phyloP scores from a whole-genome alignment of 2,888 invertebrate genomes.

The Mythimna albipuncta region DNA sequence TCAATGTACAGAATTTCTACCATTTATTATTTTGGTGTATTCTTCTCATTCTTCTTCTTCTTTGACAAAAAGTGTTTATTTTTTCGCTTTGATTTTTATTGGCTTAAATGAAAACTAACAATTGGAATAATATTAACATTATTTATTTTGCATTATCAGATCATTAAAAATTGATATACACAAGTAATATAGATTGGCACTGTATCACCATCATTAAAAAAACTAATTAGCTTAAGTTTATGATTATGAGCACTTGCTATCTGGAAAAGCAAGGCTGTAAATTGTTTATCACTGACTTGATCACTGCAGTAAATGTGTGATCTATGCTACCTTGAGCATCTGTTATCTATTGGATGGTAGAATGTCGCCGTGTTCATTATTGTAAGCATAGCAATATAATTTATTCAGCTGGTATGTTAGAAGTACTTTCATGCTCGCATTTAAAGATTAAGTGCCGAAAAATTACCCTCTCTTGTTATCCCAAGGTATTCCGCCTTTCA shows the following conservation, averaged over 20 bases:
- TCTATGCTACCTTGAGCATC: slow-evolving; percentile 41
- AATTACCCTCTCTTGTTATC: slow-evolving; percentile 1
- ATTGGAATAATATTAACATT: slow-evolving; percentile 72
- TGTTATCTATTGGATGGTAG: slow-evolving; percentile 30
- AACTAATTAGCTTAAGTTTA: slow-evolving; percentile 49
- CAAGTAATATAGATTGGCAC: slow-evolving; percentile 82
- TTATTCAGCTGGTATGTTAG: neutral
- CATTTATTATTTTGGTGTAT: slow-evolving; percentile 69
- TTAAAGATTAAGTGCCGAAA: neutral
- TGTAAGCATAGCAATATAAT: neutral
- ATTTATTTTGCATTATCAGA: slow-evolving; percentile 78
- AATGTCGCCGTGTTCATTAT: slow-evolving; percentile 15
- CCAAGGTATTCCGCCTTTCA: slow-evolving; percentile 1
- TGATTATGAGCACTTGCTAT: slow-evolving; percentile 32
- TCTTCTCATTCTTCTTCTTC: slow-evolving; percentile 64
- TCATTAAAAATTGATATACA: slow-evolving; percentile 71
- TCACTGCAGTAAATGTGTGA: slow-evolving; percentile 47
- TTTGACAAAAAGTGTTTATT: slow-evolving; percentile 59
- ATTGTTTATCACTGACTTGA: slow-evolving; percentile 41
- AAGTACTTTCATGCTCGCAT: neutral
- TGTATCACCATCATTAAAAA: slow-evolving; percentile 71
- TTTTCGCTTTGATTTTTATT: slow-evolving; percentile 68
- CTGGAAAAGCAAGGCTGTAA: slow-evolving; percentile 33
- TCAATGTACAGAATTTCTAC: slow-evolving; percentile 76
- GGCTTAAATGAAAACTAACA: slow-evolving; percentile 83